Base-by-base conservation (phyloP, 2,797 vertebrate species). In the Selene dorsalis region DNA sequence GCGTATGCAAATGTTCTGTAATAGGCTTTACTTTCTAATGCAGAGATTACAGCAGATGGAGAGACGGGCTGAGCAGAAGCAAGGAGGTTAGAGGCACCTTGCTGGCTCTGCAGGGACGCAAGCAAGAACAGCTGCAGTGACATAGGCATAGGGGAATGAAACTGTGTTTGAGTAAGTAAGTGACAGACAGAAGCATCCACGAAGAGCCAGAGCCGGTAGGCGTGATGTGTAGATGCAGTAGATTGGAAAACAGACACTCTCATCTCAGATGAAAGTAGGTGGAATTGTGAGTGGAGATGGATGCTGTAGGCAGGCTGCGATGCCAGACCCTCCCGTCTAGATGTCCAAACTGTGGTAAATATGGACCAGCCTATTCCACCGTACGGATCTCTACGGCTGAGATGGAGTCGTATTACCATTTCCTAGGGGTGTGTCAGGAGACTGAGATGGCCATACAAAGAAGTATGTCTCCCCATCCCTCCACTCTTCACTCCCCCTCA, bases 361-460 rank as follows among this genome's bases (percentile, higher is more conserved):
- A 91, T 79, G 85, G 84, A 24, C 82, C 75, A 35, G 83, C 73
- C 65, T 96, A 94, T 75, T 94, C 94, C 32, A 82, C 91, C n/a
- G 91, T 96, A 69, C 93, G 94, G 83, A 97, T 98, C 87, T 95
- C 96, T 18, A 91, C 93, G 22, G 94, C 91, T 39, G 96, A 98
- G 93, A 98, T 97, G 96, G 94, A 95, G 86, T 95, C 95, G 13
- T 98, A 96, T 24, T 93, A 95, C 82, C 92, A 77, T 85, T 95
- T 98, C 85, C 85, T 97, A 78, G 92, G 80, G 86, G 93, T 92
- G 83, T 97, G 97, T 87, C 30, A 91, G 88, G 91, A 90, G 58
- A 89, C 95, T 30, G 93, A 93, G 66, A 69, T 43, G 28, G 79
- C 91, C 77, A 77, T 84, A n/a, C 72, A 71, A 53, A 91, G 89